Percentiles rank a stretch among this genome's conserved stretches.
These are phyloP conservation scores for Ceraclea dissimilis DNA, from an alignment of 2,888 invertebrate genomes.

Conservation along the genomic window DNA sequence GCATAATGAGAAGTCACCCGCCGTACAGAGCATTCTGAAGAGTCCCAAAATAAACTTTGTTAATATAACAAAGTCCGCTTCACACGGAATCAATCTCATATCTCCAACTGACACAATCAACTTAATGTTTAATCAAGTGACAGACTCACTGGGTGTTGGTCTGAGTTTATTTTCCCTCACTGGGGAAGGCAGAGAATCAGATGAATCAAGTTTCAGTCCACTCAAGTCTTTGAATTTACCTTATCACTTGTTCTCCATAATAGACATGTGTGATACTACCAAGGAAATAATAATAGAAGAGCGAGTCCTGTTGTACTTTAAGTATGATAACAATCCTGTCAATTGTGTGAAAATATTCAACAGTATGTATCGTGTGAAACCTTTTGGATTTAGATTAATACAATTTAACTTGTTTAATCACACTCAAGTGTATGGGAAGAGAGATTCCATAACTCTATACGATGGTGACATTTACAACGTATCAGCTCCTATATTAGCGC, in stretches of 20 bases:
- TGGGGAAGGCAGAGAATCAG: slow-evolving; percentile 84
- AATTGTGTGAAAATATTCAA: slow-evolving; percentile 97
- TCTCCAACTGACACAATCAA: slow-evolving; percentile 79
- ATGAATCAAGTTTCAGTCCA: slow-evolving; percentile 83
- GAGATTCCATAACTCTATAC: slow-evolving; percentile 79
- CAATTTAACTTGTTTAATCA: slow-evolving; percentile 91
- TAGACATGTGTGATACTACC: slow-evolving; percentile 93
- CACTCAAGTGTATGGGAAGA: slow-evolving; percentile 69
- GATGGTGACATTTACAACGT: slow-evolving; percentile 91
- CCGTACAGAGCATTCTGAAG: slow-evolving; percentile 82
- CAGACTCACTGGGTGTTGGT: slow-evolving; percentile 82
- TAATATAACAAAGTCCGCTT: slow-evolving; percentile 75
- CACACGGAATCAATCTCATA: slow-evolving; percentile 86
- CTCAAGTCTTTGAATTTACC: slow-evolving; percentile 75
- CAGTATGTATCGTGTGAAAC: slow-evolving; percentile 76
- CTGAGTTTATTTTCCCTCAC: slow-evolving; percentile 84
- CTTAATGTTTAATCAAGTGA: slow-evolving; percentile 65
- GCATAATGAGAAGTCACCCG: slow-evolving; percentile 91
- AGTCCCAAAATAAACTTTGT: slow-evolving; percentile 77
- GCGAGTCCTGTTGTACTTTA: slow-evolving; percentile 86
- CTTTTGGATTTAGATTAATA: slow-evolving; percentile 80
- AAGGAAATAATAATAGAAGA: slow-evolving; percentile 89
- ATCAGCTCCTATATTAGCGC: slow-evolving; percentile 63
- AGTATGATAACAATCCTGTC: slow-evolving; percentile 92
- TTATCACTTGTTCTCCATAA: slow-evolving; percentile 85